Evolutionary conservation across 1,140 invertebrate genomes (phyloP).

Genomic region (Aphaenogaster ashmeadi): DNA sequence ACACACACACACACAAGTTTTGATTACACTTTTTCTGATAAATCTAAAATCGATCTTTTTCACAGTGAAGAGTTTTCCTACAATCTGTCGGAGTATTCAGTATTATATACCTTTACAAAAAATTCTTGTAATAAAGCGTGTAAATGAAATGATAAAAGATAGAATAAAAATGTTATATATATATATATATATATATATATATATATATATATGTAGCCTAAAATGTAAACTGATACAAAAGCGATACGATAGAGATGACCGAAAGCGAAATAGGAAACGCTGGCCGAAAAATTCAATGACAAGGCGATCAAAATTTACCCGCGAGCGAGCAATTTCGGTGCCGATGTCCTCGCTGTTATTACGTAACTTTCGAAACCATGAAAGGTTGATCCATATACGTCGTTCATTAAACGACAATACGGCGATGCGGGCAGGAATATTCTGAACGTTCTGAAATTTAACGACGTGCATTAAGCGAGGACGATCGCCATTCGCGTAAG

Average conservation of each 20-base stretch:
- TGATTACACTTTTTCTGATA: not conserved
- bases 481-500: conserved; percentile 6
- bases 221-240: conserved; percentile 5
- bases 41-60: not conserved
- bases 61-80: not conserved
- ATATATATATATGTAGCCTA: not conserved
- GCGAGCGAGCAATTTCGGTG: conserved; percentile 29
- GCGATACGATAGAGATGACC: not conserved
- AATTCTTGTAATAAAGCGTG: not conserved
- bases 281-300: conserved; percentile 14
- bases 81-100: not conserved
- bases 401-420: conserved; percentile 48
- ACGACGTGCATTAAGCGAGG: conserved; percentile 24
- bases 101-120: not conserved
- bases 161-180: not conserved
- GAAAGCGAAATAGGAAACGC: not conserved
- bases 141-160: not conserved
- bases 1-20: not conserved
- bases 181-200: not conserved
- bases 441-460: conserved; percentile 26
- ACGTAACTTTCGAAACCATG: conserved; percentile 47
- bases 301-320: conserved; percentile 32
- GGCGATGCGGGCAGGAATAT: not conserved
- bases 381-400: conserved; percentile 35
- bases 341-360: conserved; percentile 25